Evolutionary conservation across 2,888 invertebrate species (phyloP).

Genomic region (Lycia hirtaria): DNA sequence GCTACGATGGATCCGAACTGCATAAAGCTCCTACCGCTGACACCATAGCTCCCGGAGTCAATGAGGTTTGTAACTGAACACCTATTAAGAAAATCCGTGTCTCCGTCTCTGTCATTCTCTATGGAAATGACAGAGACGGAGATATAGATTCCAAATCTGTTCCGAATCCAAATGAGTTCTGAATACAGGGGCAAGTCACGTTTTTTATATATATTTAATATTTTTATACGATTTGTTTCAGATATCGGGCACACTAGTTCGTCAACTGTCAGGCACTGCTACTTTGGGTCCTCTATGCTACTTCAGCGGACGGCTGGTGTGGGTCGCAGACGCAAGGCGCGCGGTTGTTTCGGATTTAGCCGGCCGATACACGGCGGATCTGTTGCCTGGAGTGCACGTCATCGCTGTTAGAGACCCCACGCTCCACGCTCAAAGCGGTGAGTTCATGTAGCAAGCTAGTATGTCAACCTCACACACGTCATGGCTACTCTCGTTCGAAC

Average conservation of each 20-base stretch:
- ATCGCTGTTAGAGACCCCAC: slow-evolving; percentile 90
- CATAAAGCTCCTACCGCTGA: slow-evolving; percentile 89
- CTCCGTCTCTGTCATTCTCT: no score
- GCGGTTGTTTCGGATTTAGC: slow-evolving; percentile 91
- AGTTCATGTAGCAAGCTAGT: no score
- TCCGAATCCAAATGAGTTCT: no score
- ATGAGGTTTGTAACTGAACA: slow-evolving; percentile 60
- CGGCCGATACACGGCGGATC: slow-evolving; percentile 90
- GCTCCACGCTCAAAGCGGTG: slow-evolving; percentile 86
- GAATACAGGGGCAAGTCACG: no score
- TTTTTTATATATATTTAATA: no score
- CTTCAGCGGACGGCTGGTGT: slow-evolving; percentile 92
- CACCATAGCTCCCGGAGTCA: slow-evolving; percentile 70
- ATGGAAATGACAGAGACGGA: no score
- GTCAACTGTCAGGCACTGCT: slow-evolving; percentile 68
- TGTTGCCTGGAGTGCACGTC: slow-evolving; percentile 87
- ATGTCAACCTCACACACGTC: no score
- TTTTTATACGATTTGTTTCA: slow-evolving; percentile 40
- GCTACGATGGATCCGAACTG: slow-evolving; percentile 90
- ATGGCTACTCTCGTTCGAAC: no score
- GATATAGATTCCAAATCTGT: no score
- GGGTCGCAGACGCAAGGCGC: slow-evolving; percentile 91
- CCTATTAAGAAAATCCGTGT: no score
- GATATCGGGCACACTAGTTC: slow-evolving; percentile 73
- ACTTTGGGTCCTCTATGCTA: slow-evolving; percentile 91